Conservation (phyloP, 2,113 vertebrate genomes). For the Fukomys damarensis region DNA sequence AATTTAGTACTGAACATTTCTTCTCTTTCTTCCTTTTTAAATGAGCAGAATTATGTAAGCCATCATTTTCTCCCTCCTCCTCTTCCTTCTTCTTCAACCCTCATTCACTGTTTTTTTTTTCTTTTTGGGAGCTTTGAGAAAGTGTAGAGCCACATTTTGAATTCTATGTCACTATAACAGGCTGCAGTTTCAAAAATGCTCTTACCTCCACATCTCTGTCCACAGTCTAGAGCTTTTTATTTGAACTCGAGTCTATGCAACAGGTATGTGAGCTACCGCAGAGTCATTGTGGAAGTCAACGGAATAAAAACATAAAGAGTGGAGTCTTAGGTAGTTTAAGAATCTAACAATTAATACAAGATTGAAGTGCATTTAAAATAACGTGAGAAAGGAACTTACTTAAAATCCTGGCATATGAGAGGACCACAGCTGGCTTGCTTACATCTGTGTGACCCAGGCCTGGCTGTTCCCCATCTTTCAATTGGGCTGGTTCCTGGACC, state of each 20-base stretch:
- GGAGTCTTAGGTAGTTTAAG: neutral
- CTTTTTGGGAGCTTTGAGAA: neutral
- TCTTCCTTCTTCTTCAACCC: neutral
- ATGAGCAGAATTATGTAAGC: constrained; percentile 50
- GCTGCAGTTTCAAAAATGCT: neutral
- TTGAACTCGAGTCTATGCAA: neutral
- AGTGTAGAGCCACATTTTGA: constrained; percentile 22
- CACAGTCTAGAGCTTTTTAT: neutral
- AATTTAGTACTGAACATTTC: constrained; percentile 52
- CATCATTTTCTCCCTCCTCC: neutral
- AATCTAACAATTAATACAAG: neutral
- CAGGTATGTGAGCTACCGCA: neutral
- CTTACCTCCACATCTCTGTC: neutral
- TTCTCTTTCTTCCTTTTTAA: constrained; percentile 46
- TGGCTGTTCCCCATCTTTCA: rapidly evolving
- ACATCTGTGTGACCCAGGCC: neutral
- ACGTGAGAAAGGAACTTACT: neutral
- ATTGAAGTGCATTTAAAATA: neutral
- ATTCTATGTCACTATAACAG: neutral
- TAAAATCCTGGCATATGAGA: neutral
- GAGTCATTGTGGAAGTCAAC: neutral
- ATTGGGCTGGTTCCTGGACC: neutral
- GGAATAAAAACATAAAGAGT: neutral
- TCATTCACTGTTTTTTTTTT: neutral
- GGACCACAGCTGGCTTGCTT: rapidly evolving